Percentiles rank a stretch among this genome's conserved stretches.
phyloP scores from a whole-genome alignment of 2,888 invertebrate genomes.

The Drosophila limbata region DNA sequence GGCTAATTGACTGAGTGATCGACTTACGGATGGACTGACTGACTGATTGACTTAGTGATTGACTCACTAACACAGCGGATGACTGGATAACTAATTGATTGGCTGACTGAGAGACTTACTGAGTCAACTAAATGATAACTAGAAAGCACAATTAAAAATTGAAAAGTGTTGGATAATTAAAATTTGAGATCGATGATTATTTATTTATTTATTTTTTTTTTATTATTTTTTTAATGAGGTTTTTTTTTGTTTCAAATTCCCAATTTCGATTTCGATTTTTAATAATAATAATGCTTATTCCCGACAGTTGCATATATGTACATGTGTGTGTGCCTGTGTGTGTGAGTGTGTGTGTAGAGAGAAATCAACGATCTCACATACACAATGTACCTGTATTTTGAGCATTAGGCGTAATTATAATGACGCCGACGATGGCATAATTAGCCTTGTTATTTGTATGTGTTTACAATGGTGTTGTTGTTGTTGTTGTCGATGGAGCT shows the following conservation, averaged over 20 bases:
- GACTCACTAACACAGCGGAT: background rate
- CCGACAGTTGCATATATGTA: background rate
- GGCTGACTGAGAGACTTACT: background rate
- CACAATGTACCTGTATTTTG: constrained; percentile 30
- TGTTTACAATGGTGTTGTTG: constrained; percentile 38
- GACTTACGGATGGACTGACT: background rate
- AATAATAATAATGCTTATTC: background rate
- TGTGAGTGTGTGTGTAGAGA: background rate
- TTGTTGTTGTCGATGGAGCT: constrained; percentile 34
- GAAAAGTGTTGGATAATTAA: too few relatives aligned
- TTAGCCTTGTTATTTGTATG: constrained; percentile 60
- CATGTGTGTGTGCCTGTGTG: background rate
- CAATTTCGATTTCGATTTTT: background rate
- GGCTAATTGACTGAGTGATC: background rate
- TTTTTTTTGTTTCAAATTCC: background rate
- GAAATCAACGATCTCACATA: constrained; percentile 21
- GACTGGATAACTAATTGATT: background rate
- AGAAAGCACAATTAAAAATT: too few relatives aligned
- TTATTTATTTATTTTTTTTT: too few relatives aligned
- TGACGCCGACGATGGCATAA: constrained; percentile 69
- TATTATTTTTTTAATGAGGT: too few relatives aligned
- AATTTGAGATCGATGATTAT: too few relatives aligned
- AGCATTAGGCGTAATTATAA: constrained; percentile 71
- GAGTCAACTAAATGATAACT: background rate
- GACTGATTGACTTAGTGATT: background rate